These are phyloP conservation scores for Rhodeus uyekii DNA, from an alignment of 2,797 vertebrate genomes.

Conservation along the genomic window DNA sequence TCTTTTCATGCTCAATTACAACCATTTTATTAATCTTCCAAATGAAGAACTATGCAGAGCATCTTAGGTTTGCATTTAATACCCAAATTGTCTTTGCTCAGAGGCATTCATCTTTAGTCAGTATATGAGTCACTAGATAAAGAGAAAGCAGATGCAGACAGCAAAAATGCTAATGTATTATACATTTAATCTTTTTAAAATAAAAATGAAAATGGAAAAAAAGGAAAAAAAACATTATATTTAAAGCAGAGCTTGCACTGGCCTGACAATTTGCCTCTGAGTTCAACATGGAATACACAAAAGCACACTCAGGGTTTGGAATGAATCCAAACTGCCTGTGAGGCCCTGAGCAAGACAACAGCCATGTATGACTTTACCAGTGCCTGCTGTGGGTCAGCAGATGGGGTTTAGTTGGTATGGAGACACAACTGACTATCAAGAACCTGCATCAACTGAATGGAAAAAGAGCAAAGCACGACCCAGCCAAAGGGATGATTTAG, in stretches of 20 bases:
- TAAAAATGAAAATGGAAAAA: background rate
- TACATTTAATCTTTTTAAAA: background rate
- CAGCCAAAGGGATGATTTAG: background rate
- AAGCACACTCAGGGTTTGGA: background rate
- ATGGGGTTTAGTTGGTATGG: constrained; percentile 31
- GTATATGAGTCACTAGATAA: background rate
- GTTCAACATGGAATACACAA: background rate
- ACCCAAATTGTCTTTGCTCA: background rate
- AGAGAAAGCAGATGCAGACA: background rate
- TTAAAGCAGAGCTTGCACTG: background rate
- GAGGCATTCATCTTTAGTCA: background rate
- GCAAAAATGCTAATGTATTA: background rate
- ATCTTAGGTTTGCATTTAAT: constrained; percentile 2
- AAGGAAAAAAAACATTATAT: background rate
- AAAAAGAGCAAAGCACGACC: background rate
- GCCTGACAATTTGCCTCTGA: background rate
- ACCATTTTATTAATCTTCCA: background rate
- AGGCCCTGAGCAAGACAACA: constrained; percentile 17
- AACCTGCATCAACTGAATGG: background rate
- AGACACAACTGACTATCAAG: constrained; percentile 15
- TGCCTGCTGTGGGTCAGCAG: background rate
- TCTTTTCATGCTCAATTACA: background rate
- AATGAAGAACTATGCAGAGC: constrained; percentile 7
- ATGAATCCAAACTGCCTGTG: constrained; percentile 2
- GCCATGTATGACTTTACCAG: background rate